A percentile compares a stretch with the other conserved stretches of the same genome.
These are phyloP conservation scores for Scaptomyza graminum DNA, from an alignment of 1,140 invertebrate genomes.

Conservation along the genomic window DNA sequence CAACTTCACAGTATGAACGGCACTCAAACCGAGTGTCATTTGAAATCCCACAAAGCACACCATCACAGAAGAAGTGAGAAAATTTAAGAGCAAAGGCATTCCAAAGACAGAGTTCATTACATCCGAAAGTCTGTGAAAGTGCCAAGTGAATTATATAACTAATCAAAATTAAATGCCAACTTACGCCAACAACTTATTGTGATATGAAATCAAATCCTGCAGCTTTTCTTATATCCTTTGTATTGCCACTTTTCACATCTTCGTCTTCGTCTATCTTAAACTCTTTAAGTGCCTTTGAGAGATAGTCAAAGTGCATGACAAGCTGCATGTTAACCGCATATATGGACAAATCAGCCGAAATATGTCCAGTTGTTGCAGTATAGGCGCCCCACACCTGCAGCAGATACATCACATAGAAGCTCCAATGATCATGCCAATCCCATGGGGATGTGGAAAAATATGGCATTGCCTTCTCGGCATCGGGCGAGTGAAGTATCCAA, in stretches of 20 bases:
- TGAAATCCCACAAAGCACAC: slow-evolving; percentile 60
- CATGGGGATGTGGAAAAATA: slow-evolving; percentile 44
- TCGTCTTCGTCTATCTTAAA: neutral
- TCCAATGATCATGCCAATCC: slow-evolving; percentile 53
- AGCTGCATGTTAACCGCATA: slow-evolving; percentile 49
- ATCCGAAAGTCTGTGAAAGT: slow-evolving; percentile 48
- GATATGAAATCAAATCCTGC: slow-evolving; percentile 44
- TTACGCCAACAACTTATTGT: slow-evolving; percentile 47
- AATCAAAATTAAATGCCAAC: neutral
- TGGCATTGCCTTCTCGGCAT: slow-evolving; percentile 34
- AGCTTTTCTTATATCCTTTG: slow-evolving; percentile 35
- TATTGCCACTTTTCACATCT: neutral
- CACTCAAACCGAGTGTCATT: slow-evolving; percentile 46
- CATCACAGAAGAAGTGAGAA: slow-evolving; percentile 47
- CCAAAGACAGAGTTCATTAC: slow-evolving; percentile 54
- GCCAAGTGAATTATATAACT: neutral
- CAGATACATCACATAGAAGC: slow-evolving; percentile 47
- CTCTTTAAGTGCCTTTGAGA: slow-evolving; percentile 15
- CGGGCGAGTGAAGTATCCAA: slow-evolving; percentile 17
- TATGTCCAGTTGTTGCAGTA: slow-evolving; percentile 47
- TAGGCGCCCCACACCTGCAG: slow-evolving; percentile 38
- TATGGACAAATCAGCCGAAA: slow-evolving; percentile 52
- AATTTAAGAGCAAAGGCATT: slow-evolving; percentile 50
- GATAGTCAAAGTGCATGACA: slow-evolving; percentile 62
- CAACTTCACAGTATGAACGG: slow-evolving; percentile 40